Percentiles rank a stretch among this genome's conserved stretches.
phyloP scores from a whole-genome alignment of 2,888 invertebrate species.

The Caenorhabditis panamensis region DNA sequence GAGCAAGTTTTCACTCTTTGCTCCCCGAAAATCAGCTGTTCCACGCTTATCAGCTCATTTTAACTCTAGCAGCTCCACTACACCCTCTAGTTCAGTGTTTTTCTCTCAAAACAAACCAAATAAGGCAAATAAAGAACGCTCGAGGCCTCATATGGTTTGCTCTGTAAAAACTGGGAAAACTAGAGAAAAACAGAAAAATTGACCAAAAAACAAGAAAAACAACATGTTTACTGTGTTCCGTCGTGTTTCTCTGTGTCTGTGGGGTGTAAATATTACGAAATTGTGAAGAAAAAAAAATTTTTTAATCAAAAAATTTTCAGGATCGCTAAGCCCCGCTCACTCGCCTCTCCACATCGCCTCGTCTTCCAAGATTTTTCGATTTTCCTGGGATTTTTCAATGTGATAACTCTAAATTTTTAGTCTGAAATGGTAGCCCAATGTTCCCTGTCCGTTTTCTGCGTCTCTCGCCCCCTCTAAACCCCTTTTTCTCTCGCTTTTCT shows the following conservation, averaged over 20 bases:
- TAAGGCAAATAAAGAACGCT: not conserved
- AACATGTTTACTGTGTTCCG: constrained; percentile 16
- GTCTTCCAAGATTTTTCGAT: too few species aligned
- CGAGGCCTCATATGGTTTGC: too few species aligned
- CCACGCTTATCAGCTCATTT: too few species aligned
- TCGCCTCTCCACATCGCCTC: constrained; percentile 6
- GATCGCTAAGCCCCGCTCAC: constrained; percentile 11
- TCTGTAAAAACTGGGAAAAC: too few species aligned
- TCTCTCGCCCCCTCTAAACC: too few species aligned
- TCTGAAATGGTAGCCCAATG: too few species aligned
- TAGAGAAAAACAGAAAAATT: not conserved
- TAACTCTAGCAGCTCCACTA: not conserved
- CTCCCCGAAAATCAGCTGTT: too few species aligned
- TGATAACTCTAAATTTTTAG: constrained; percentile 18
- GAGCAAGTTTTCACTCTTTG: too few species aligned
- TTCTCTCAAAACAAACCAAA: constrained; percentile 17
- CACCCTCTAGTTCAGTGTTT: not conserved
- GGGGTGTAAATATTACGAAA: not conserved
- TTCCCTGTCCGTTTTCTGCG: too few species aligned
- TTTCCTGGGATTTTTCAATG: too few species aligned
- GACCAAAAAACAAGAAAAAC: too few species aligned
- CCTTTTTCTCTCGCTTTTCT: not conserved
- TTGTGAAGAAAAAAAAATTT: not conserved
- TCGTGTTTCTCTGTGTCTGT: not conserved
- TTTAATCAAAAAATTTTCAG: constrained; percentile 9